Percentiles rank a stretch among this genome's conserved stretches.
These are phyloP conservation scores for Apamea anceps DNA, from an alignment of 2,888 invertebrate species.

Conservation along the genomic window DNA sequence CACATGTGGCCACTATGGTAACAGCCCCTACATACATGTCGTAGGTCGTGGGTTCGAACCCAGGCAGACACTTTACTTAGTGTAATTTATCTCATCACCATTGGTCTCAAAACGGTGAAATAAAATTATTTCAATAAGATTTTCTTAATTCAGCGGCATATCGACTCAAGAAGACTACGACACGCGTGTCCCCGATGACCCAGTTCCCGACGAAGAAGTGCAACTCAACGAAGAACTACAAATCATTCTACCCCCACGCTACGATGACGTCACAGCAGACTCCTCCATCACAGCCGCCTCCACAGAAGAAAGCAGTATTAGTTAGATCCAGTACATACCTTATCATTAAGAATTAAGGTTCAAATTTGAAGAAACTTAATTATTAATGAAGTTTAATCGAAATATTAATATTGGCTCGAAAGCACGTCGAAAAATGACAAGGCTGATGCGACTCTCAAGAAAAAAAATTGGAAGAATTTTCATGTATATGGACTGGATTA, in stretches of 20 bases:
- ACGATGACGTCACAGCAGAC: slow-evolving; percentile 81
- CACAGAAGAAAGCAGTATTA: slow-evolving; percentile 60
- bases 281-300: slow-evolving; percentile 74
- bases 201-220: slow-evolving; percentile 82
- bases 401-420: slow-evolving; percentile 65
- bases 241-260: slow-evolving; percentile 85
- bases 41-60: background rate
- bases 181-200: slow-evolving; percentile 75
- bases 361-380: slow-evolving; percentile 50
- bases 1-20: background rate
- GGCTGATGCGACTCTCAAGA: slow-evolving; percentile 69
- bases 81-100: too few relatives aligned
- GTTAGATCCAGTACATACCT: slow-evolving; percentile 54
- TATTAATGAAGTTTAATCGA: slow-evolving; percentile 68
- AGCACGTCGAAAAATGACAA: slow-evolving; percentile 69
- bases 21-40: background rate
- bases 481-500: slow-evolving; percentile 79
- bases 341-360: slow-evolving; percentile 23
- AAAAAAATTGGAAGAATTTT: slow-evolving; percentile 71
- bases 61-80: background rate
- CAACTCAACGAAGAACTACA: slow-evolving; percentile 84
- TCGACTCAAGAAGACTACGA: slow-evolving; percentile 79
- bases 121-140: background rate
- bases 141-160: slow-evolving; percentile 69
- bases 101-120: background rate